Conservation (phyloP, 2,113 vertebrate genomes). For the Pteropus alecto region DNA sequence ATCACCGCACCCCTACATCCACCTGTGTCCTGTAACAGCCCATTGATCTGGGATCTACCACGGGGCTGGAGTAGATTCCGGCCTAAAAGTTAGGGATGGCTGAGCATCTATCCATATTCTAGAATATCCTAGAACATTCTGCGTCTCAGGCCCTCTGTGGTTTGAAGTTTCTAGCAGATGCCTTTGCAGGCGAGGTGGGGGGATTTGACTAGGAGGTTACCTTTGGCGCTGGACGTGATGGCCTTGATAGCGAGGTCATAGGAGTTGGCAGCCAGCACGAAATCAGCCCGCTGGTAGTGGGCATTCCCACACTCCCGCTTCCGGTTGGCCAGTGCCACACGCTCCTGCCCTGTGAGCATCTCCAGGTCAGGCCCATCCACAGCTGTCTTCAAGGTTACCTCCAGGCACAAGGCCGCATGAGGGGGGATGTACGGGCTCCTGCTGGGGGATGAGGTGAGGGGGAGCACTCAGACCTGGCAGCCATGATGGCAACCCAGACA, state of each 20-base stretch:
- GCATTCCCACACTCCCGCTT: slow-evolving; percentile 93
- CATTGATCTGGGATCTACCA: neutral
- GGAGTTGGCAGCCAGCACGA: slow-evolving; percentile 93
- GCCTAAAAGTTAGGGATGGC: neutral
- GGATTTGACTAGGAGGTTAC: slow-evolving; percentile 71
- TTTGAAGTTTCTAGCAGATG: neutral
- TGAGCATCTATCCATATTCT: neutral
- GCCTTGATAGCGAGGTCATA: slow-evolving; percentile 94
- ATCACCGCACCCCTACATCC: neutral
- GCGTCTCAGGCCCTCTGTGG: neutral
- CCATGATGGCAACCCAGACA: neutral
- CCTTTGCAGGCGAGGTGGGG: accelerated
- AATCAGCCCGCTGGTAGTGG: slow-evolving; percentile 93
- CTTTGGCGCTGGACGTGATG: slow-evolving; percentile 93
- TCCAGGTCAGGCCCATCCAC: slow-evolving; percentile 89
- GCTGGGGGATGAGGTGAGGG: neutral
- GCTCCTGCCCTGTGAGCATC: slow-evolving; percentile 87
- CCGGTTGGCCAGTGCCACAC: slow-evolving; percentile 86
- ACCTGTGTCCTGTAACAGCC: neutral
- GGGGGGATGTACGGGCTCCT: slow-evolving; percentile 88
- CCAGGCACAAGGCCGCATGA: slow-evolving; percentile 85
- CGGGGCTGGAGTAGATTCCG: neutral
- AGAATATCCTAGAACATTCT: neutral
- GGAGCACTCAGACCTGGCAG: slow-evolving; percentile 17
- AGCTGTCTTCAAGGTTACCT: slow-evolving; percentile 89